phyloP scores from a whole-genome alignment of 2,797 vertebrate genomes.

The Lacerta agilis region DNA sequence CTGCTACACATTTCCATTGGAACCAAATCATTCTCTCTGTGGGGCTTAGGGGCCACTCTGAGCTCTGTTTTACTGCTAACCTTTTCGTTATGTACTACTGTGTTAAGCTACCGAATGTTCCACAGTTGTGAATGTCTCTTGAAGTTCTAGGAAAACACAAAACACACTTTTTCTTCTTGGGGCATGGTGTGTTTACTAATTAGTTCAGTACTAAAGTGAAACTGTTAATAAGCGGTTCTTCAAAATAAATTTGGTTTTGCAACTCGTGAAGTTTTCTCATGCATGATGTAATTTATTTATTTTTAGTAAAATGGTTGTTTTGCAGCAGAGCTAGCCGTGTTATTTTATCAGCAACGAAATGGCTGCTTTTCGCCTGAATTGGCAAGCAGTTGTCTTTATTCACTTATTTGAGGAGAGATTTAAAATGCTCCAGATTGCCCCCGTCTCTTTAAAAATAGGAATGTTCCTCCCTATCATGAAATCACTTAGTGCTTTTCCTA shows the following conservation, averaged over 20 bases:
- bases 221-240: conserved; percentile 37
- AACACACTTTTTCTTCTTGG: conserved; percentile 11
- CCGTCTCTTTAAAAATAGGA: neutral
- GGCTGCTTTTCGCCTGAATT: neutral
- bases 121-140: neutral
- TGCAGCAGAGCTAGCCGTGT: neutral
- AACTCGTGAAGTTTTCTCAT: conserved; percentile 49
- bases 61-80: neutral
- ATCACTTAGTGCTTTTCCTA: too few species aligned
- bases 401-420: neutral
- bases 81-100: neutral
- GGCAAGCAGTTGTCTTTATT: neutral
- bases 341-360: neutral
- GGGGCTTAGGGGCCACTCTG: neutral
- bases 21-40: neutral
- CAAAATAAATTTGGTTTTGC: conserved; percentile 62
- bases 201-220: conserved; percentile 3
- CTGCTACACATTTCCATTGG: too few species aligned
- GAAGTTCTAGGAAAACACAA: neutral
- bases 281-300: conserved; percentile 54
- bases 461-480: neutral
- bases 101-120: too few species aligned
- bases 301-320: neutral
- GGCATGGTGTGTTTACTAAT: neutral
- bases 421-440: neutral